phyloP scores from a whole-genome alignment of 2,113 vertebrate genomes.

The Cebus imitator region DNA sequence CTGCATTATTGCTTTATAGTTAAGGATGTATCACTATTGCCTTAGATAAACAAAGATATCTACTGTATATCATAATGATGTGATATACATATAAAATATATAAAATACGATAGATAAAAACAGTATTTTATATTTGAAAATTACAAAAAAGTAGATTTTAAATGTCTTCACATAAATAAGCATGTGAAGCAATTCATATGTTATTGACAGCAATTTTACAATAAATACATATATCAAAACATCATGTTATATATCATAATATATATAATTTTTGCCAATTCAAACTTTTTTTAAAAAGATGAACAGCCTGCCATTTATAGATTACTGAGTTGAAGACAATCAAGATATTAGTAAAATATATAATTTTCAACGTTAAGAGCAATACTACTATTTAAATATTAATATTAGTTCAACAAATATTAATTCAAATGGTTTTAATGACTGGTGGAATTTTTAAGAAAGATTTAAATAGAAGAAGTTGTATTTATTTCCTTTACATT shows the following conservation, averaged over 20 bases:
- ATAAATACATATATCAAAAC: not conserved
- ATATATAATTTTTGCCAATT: not conserved
- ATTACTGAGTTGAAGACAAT: not conserved
- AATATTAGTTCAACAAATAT: not conserved
- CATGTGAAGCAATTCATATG: not conserved
- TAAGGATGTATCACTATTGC: not conserved
- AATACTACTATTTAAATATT: not conserved
- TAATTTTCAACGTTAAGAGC: not conserved
- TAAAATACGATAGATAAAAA: not conserved
- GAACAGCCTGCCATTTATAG: not conserved
- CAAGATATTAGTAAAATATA: not conserved
- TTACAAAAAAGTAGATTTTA: not conserved
- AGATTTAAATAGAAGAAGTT: constrained; percentile 45
- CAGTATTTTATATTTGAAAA: not conserved
- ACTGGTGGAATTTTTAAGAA: not conserved
- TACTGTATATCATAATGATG: not conserved
- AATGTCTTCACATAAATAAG: not conserved
- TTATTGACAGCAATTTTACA: not conserved
- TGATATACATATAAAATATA: too few relatives aligned
- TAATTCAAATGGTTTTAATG: not conserved
- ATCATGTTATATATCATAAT: not conserved
- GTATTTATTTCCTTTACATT: not conserved
- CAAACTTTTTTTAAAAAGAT: not conserved
- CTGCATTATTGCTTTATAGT: fast-evolving
- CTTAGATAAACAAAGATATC: not conserved